Percentiles rank a stretch among this genome's conserved stretches.
Conservation (phyloP, 2,113 vertebrate species). For the Gracilinanus agilis region DNA sequence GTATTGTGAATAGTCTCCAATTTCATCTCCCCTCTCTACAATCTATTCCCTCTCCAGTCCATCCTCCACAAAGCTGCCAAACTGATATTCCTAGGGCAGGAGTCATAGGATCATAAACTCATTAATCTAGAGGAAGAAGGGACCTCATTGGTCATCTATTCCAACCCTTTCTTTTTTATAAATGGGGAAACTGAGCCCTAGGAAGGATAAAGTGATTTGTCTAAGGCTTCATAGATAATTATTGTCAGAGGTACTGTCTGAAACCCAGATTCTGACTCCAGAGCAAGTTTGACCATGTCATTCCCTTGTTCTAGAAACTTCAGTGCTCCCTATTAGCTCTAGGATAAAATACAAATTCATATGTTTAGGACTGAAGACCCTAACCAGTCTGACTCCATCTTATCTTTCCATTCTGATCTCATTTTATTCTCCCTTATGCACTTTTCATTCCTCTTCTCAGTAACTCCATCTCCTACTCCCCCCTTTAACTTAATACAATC, state of each 20-base stretch:
- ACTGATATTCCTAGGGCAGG: not conserved
- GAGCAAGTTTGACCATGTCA: not conserved
- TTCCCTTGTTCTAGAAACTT: not conserved
- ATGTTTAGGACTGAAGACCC: not conserved
- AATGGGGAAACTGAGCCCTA: not conserved
- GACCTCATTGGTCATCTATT: not conserved
- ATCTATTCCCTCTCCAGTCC: not conserved
- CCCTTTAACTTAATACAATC: too few relatives aligned
- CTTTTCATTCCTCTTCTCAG: not conserved
- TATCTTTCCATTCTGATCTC: not conserved
- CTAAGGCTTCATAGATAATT: not conserved
- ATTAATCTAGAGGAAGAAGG: not conserved
- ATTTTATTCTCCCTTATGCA: not conserved
- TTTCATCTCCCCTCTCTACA: not conserved
- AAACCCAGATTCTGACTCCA: not conserved
- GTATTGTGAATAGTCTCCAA: not conserved
- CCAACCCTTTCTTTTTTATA: not conserved
- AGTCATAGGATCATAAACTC: not conserved
- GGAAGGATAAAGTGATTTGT: slow-evolving; percentile 1
- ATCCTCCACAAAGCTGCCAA: not conserved
- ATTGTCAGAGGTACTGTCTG: not conserved
- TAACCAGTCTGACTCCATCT: not conserved
- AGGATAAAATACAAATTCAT: not conserved
- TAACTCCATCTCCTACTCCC: too few relatives aligned
- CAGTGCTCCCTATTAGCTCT: not conserved